Evolutionary conservation across 2,888 invertebrate genomes (phyloP).

Genomic region (Callosobruchus maculatus): DNA sequence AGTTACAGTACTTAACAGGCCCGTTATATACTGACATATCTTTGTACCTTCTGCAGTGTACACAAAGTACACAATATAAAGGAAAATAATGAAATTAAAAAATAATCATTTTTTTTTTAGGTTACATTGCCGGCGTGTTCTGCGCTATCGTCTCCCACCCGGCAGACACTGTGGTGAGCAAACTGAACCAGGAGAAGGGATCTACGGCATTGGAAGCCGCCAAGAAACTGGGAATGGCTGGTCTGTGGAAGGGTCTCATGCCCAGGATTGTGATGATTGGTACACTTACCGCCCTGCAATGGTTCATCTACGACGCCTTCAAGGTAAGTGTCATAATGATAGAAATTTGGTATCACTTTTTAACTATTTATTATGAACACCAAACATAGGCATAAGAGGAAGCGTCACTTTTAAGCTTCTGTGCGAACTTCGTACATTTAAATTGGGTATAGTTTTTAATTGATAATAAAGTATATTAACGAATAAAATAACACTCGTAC

Average conservation of each 20-base stretch:
- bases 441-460: too few species aligned
- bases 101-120: background rate
- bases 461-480: too few species aligned
- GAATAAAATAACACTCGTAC: too few species aligned
- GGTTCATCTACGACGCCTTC: constrained; percentile 97
- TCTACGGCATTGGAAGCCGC: constrained; percentile 70
- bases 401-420: too few species aligned
- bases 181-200: constrained; percentile 90
- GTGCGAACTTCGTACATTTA: too few species aligned
- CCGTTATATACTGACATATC: too few species aligned
- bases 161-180: constrained; percentile 96
- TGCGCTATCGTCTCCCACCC: constrained; percentile 99
- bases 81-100: too few species aligned
- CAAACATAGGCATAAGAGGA: too few species aligned
- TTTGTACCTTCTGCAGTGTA: too few species aligned
- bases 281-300: constrained; percentile 92
- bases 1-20: too few species aligned
- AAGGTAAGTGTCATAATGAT: constrained; percentile 33
- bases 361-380: background rate
- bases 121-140: constrained; percentile 97
- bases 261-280: constrained; percentile 97
- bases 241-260: constrained; percentile 86
- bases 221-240: constrained; percentile 69
- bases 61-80: too few species aligned
- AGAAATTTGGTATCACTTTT: background rate